Evolutionary conservation across 2,888 invertebrate species (phyloP), one percentile per base, ranked within the genome.

Genomic region (Ariolimax columbianus): DNA sequence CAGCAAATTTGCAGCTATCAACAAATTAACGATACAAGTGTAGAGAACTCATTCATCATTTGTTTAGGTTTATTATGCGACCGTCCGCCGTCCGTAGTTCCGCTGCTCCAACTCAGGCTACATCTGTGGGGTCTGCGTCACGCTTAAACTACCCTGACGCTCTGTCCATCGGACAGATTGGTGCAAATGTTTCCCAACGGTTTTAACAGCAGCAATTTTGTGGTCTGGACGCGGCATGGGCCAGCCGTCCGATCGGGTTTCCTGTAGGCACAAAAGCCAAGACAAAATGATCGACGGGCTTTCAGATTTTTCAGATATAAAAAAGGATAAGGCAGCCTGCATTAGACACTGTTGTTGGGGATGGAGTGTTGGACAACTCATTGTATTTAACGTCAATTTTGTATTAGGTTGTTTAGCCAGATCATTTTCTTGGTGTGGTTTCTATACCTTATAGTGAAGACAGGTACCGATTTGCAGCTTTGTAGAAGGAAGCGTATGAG

Each of bases 191-290:
- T n/a, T 63, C 59, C 55, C 14, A 55, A 55, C 47, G 47, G 14
- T 14, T 14, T 9, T 47, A 47, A 47, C 40, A 43, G n/a, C 9
- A n/a, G 77, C 55, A 77, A 73, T 40, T 73, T 73, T 9, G 43
- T 51, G 1, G 77, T 59, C 77, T 9, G 17, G 2, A 3, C 77
- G 14, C 1, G 7, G 33, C 51, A 59, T 30, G 19, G 6, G n/a
- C 55, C 55, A 73, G 19, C 55, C 77, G 59, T 33, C 33, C 55
- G n/a, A 19, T 77, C 55, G 38, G 55, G 36, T 77, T 51, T 77
- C 77, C 30, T 33, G 17, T 36, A 55, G 0, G 55, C 14, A 14
- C 14, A 33, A 77, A 55, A 36, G 33, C 33, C 55, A 38, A 33
- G 66, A 63, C 66, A 40, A 66, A n/a, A 63, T 63, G 40, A 79